A percentile compares a stretch with the other conserved stretches of the same genome.
phyloP scores from a whole-genome alignment of 2,113 vertebrate species.

The Polypterus bichir region DNA sequence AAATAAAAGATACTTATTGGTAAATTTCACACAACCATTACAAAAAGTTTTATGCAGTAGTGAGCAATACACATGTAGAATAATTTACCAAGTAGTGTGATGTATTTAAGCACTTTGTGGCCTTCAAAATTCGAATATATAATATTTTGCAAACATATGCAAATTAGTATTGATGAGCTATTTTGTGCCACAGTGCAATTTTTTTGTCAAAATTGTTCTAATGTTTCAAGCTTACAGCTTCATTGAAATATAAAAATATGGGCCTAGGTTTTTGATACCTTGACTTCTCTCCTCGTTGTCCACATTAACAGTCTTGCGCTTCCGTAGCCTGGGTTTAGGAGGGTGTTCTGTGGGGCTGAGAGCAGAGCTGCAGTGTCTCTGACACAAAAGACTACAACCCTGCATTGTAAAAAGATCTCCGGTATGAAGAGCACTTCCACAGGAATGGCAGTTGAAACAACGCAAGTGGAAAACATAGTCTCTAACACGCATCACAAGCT shows the following conservation, averaged over 20 bases:
- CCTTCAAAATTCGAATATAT: no score
- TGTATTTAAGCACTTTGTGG: no score
- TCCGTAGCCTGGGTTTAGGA: neutral
- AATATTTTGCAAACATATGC: no score
- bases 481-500: conserved; percentile 47
- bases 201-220: no score
- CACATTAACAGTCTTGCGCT: neutral
- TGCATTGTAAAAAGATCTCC: conserved; percentile 4
- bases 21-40: no score
- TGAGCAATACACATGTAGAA: no score
- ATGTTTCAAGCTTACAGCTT: no score
- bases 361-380: neutral
- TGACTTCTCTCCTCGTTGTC: neutral
- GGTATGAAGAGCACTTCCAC: neutral
- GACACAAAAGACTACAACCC: conserved; percentile 3
- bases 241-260: neutral
- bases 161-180: no score
- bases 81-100: no score
- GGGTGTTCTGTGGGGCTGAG: neutral
- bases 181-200: no score
- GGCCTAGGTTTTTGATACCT: neutral
- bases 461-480: conserved; percentile 42
- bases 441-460: conserved; percentile 47
- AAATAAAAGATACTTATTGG: no score
- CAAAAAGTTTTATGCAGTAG: no score